phyloP scores from a whole-genome alignment of 2,888 invertebrate genomes.

The Blastobasis lacticolella region DNA sequence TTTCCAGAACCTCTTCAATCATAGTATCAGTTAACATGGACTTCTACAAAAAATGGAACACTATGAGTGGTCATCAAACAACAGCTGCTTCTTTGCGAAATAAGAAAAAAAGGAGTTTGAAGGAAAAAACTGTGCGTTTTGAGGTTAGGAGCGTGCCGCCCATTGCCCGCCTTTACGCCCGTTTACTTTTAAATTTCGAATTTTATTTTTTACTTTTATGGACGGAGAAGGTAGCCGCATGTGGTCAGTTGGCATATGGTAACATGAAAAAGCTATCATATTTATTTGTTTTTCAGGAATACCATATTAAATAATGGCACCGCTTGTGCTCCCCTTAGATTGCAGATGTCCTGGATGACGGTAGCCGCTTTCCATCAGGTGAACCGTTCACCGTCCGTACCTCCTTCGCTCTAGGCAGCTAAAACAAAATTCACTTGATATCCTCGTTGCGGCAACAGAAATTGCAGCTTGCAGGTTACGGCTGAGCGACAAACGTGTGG shows the following conservation, averaged over 20 bases:
- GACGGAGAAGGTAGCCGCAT: constrained; percentile 22
- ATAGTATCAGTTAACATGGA: constrained; percentile 51
- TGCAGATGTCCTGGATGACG: no score
- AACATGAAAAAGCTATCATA: constrained; percentile 12
- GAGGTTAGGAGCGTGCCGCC: constrained; percentile 64
- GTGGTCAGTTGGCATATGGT: constrained; percentile 41
- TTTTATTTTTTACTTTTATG: constrained; percentile 32
- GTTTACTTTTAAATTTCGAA: constrained; percentile 42
- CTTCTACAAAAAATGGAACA: constrained; percentile 39
- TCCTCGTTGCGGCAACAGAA: no score
- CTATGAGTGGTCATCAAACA: constrained; percentile 65
- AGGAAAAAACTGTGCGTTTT: constrained; percentile 40
- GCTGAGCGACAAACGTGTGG: no score
- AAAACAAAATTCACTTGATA: no score
- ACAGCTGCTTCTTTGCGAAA: constrained; percentile 45
- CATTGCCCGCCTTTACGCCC: constrained; percentile 39
- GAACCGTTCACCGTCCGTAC: no score
- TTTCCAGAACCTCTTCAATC: constrained; percentile 38
- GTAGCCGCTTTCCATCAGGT: no score
- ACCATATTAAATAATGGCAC: no score
- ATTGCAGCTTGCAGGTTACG: no score
- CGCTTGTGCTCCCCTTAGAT: no score
- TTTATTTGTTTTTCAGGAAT: no score
- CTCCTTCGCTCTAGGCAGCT: no score
- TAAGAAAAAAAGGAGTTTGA: constrained; percentile 24